Base-by-base conservation (phyloP, 1,140 invertebrate species). In the Gryon sp. region DNA sequence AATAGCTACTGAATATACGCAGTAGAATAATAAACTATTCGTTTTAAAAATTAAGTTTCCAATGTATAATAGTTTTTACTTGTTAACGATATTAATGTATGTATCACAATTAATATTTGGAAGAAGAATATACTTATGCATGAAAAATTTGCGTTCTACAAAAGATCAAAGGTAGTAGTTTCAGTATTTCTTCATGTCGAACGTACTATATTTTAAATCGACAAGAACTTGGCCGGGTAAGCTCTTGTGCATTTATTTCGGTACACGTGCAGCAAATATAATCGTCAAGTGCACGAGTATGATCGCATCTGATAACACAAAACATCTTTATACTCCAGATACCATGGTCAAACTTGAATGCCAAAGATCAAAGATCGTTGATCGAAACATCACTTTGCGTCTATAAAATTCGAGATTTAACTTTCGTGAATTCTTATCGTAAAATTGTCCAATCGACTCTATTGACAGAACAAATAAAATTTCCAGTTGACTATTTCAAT, bases 81-180 rank as follows among this genome's bases (percentile, higher is more conserved):
- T n/a, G n/a, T n/a, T n/a, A n/a, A n/a, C n/a, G n/a, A n/a, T n/a
- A n/a, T n/a, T n/a, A n/a, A n/a, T 3, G 2, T 7, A 28, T 55
- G 28, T 24, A 53, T 50, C 52, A 59, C 40, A 48, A 63, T 73
- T 73, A 73, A 55, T 73, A 55, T 46, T 57, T 45, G 34, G 24
- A 32, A 48, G 41, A 9, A 48, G 68, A n/a, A 63, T 36, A 48
- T 57, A 28, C n/a, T 63, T 57, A 15, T 40, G 28, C 26, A 26
- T 30, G 34, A 40, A 55, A 65, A 48, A 34, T 73, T 73, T 18
- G 15, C 34, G 14, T 45, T 70, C 26, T 8, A 24, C 46, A 57
- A 63, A 63, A 34, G 70, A 66, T 74, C 70, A 74, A 74, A 74
- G 52, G 22, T 2, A n/a, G n/a, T n/a, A n/a, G n/a, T n/a, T n/a